phyloP scores from a whole-genome alignment of 2,113 vertebrate species.

The Cavia porcellus region DNA sequence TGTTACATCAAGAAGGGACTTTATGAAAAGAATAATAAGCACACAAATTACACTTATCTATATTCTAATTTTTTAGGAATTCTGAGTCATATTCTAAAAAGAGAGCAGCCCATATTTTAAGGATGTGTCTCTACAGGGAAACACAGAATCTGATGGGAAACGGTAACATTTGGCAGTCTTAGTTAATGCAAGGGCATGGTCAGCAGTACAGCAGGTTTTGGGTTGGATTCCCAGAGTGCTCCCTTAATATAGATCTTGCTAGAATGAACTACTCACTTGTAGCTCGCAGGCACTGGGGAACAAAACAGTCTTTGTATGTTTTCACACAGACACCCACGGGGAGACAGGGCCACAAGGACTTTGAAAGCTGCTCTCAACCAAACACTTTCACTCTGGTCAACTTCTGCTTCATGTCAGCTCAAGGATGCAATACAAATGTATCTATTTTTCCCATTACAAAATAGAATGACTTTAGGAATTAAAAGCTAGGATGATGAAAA shows the following conservation, averaged over 20 bases:
- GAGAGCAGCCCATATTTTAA: constrained; percentile 12
- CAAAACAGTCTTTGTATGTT: neutral
- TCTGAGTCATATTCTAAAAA: constrained; percentile 33
- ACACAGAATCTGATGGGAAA: neutral
- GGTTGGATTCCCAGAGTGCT: neutral
- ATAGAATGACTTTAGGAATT: neutral
- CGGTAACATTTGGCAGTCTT: neutral
- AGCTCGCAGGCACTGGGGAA: neutral
- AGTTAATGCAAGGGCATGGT: neutral
- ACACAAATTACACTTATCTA: neutral
- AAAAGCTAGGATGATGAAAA: neutral
- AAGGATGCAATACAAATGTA: neutral
- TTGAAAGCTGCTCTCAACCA: neutral
- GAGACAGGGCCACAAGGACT: rapidly evolving
- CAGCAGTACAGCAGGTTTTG: neutral
- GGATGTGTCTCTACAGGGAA: neutral
- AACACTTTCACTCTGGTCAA: neutral
- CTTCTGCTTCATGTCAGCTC: neutral
- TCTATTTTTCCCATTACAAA: neutral
- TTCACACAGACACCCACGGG: neutral
- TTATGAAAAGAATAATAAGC: neutral
- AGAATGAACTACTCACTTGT: neutral
- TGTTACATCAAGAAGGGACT: neutral
- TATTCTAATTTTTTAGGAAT: constrained; percentile 61
- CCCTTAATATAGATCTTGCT: constrained; percentile 4